phyloP scores from a whole-genome alignment of 2,113 vertebrate genomes.

The Trichechus manatus region DNA sequence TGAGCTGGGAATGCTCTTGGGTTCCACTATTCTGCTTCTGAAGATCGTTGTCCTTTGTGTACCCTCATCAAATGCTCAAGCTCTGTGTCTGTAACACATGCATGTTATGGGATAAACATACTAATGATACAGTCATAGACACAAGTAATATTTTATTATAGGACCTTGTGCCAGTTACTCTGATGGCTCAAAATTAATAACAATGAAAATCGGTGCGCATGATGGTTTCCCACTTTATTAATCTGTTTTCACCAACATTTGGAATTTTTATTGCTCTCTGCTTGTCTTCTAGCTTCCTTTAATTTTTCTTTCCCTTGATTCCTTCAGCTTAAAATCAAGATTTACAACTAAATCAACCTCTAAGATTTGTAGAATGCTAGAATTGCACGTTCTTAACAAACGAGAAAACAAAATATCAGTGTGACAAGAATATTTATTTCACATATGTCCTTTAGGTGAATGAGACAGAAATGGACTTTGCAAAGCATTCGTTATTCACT shows the following conservation, averaged over 20 bases:
- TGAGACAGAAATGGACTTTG: slow-evolving; percentile 89
- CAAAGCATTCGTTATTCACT: slow-evolving; percentile 91
- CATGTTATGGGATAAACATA: neutral
- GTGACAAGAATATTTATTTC: neutral
- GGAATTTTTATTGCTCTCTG: neutral
- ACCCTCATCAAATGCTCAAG: neutral
- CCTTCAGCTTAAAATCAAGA: neutral
- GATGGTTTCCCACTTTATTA: neutral
- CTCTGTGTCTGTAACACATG: rapidly evolving
- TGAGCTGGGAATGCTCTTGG: no score
- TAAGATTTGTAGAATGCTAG: neutral
- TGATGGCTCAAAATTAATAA: neutral
- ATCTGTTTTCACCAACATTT: neutral
- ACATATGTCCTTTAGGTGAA: slow-evolving; percentile 89
- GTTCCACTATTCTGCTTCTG: neutral
- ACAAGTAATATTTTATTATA: neutral
- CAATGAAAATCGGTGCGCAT: rapidly evolving
- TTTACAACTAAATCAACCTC: neutral
- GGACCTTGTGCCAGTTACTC: no score
- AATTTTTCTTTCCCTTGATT: neutral
- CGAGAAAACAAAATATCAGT: neutral
- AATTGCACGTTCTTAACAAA: neutral
- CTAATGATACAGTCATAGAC: rapidly evolving
- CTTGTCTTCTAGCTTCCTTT: neutral
- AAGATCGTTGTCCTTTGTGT: neutral